Evolutionary conservation across 2,113 vertebrate species (phyloP).

Genomic region (Eleginops maclovinus): DNA sequence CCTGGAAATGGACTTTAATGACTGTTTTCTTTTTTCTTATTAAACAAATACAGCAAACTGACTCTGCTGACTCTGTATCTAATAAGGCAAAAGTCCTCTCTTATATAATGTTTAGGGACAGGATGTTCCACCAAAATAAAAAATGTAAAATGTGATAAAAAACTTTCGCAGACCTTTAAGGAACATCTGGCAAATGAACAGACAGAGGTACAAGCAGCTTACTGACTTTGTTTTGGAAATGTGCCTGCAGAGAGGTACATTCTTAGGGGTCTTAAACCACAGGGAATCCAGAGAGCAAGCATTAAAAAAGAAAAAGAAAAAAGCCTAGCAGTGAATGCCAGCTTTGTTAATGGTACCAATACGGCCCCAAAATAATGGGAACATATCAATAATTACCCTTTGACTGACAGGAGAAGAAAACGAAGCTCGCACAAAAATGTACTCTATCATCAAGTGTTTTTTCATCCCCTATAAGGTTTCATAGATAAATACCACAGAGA

Average conservation of each 20-base stretch:
- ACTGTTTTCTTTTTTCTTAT: neutral
- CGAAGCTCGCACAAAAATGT: neutral
- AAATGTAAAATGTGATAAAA: no score
- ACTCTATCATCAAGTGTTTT: constrained; percentile 36
- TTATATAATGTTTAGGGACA: neutral
- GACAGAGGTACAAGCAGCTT: neutral
- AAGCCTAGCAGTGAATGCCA: constrained; percentile 37
- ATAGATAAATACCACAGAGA: constrained; percentile 7
- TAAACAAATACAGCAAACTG: neutral
- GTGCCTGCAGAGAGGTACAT: constrained; percentile 55
- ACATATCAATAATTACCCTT: constrained; percentile 34
- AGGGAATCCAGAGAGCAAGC: constrained; percentile 40
- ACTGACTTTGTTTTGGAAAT: constrained; percentile 38
- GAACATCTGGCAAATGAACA: constrained; percentile 5
- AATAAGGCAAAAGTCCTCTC: neutral
- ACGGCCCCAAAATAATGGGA: constrained; percentile 12
- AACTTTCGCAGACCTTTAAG: neutral
- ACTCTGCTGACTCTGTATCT: neutral
- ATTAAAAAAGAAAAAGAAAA: constrained; percentile 25
- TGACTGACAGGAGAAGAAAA: constrained; percentile 5
- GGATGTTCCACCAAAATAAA: neutral
- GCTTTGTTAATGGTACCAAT: constrained; percentile 29
- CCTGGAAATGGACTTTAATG: neutral
- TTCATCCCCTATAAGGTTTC: constrained; percentile 32
- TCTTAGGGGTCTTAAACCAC: constrained; percentile 62